Evolutionary conservation across 2,797 vertebrate species (phyloP).

Genomic region (Kryptolebias ocellatus): DNA sequence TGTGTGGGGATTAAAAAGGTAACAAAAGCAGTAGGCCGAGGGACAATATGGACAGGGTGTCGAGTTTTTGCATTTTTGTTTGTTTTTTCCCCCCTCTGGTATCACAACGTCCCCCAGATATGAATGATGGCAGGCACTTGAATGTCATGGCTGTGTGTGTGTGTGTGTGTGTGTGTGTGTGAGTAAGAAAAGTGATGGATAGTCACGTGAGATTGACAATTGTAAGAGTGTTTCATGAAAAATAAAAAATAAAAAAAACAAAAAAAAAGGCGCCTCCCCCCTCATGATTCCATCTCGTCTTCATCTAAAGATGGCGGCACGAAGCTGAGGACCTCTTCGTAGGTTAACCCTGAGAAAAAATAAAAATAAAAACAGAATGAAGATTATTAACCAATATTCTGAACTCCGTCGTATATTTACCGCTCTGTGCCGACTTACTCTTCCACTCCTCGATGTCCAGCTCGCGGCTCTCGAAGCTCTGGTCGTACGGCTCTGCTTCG

Average conservation of each 20-base stretch:
- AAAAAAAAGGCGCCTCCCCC: slow-evolving; percentile 14
- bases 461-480: slow-evolving; percentile 97
- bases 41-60: slow-evolving; percentile 41
- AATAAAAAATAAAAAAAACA: neutral
- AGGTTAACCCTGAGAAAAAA: slow-evolving; percentile 87
- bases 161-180: slow-evolving; percentile 51
- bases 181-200: slow-evolving; percentile 69
- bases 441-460: slow-evolving; percentile 98
- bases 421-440: slow-evolving; percentile 81
- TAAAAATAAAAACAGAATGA: neutral
- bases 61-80: slow-evolving; percentile 21
- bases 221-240: slow-evolving; percentile 76
- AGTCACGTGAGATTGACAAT: slow-evolving; percentile 82
- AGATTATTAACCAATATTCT: neutral
- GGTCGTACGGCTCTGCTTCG: slow-evolving; percentile 95
- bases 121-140: slow-evolving; percentile 92
- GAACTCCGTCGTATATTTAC: neutral
- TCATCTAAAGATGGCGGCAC: slow-evolving; percentile 88
- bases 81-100: slow-evolving; percentile 45
- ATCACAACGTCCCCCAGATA: slow-evolving; percentile 78
- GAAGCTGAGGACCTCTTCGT: slow-evolving; percentile 94
- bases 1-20: slow-evolving; percentile 11
- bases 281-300: slow-evolving; percentile 98
- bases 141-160: slow-evolving; percentile 75
- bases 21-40: slow-evolving; percentile 37